Percentiles rank a stretch among this genome's conserved stretches.
Conservation (phyloP, 2,797 vertebrate species). For the Otolemur crassicaudatus region DNA sequence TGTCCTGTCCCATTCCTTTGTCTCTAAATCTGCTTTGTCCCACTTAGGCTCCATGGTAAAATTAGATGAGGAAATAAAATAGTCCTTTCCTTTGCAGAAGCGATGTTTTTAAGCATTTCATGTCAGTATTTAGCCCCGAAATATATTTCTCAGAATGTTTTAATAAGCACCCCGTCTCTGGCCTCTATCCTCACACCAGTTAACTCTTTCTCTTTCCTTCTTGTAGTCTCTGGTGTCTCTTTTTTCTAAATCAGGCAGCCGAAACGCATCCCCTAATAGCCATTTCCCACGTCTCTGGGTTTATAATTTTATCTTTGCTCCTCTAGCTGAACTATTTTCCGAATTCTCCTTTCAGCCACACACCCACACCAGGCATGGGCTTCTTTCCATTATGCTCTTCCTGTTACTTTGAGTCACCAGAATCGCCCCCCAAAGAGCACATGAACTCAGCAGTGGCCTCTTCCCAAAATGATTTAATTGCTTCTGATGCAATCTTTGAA, state of each 20-base stretch:
- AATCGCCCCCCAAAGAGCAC: slow-evolving; percentile 13
- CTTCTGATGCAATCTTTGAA: slow-evolving; percentile 38
- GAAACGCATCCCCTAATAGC: not conserved
- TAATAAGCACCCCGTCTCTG: not conserved
- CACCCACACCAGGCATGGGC: not conserved
- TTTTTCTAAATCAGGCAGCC: not conserved
- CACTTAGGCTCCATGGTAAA: slow-evolving; percentile 19
- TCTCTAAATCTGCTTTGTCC: not conserved
- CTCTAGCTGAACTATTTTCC: slow-evolving; percentile 15
- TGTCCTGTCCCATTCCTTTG: not conserved
- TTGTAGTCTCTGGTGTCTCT: not conserved
- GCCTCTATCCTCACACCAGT: not conserved
- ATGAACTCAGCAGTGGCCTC: slow-evolving; percentile 23
- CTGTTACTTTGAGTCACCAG: slow-evolving; percentile 55
- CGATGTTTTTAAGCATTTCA: not conserved
- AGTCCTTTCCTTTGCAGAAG: not conserved
- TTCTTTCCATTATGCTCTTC: slow-evolving; percentile 38
- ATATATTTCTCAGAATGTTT: not conserved
- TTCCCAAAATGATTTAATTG: slow-evolving; percentile 50
- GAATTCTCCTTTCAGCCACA: not conserved
- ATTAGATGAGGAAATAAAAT: slow-evolving; percentile 17
- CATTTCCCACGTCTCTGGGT: slow-evolving; percentile 7
- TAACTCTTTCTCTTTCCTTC: not conserved
- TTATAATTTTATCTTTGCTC: slow-evolving; percentile 44
- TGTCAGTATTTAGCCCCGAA: not conserved